These are phyloP conservation scores for Tilapia sparmanii DNA, from an alignment of 2,113 vertebrate genomes.

Conservation along the genomic window DNA sequence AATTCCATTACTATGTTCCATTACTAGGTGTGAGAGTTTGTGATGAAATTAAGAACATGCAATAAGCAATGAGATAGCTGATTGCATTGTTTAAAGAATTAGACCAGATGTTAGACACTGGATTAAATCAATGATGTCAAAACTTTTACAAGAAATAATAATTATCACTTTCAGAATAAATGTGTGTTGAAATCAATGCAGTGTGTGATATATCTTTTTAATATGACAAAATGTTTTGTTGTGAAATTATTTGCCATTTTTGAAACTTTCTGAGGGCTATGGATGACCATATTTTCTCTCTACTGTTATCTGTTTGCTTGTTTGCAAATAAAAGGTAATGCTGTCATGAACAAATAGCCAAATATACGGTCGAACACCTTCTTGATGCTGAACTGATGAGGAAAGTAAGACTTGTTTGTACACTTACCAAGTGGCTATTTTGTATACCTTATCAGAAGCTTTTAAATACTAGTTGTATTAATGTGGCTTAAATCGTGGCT, in stretches of 20 bases:
- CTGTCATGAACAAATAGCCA: neutral
- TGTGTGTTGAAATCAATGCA: neutral
- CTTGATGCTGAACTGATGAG: neutral
- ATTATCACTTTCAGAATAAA: neutral
- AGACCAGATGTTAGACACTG: neutral
- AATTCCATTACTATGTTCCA: neutral
- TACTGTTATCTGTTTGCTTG: neutral
- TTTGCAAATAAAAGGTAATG: neutral
- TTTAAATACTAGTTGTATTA: neutral
- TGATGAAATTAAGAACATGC: neutral
- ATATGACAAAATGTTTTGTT: neutral
- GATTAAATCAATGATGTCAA: neutral
- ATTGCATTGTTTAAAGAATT: neutral
- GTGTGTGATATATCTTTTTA: neutral
- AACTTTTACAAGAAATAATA: neutral
- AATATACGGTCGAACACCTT: neutral
- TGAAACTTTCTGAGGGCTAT: neutral
- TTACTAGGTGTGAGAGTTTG: neutral
- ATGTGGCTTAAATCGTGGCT: rapidly evolving
- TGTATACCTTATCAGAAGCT: neutral
- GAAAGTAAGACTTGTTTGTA: neutral
- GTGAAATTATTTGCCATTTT: neutral
- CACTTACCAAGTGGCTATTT: neutral
- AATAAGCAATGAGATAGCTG: rapidly evolving
- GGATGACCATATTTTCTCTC: neutral